A percentile compares a stretch with the other conserved stretches of the same genome.
phyloP scores from a whole-genome alignment of 2,797 vertebrate species.

The Cygnus olor region DNA sequence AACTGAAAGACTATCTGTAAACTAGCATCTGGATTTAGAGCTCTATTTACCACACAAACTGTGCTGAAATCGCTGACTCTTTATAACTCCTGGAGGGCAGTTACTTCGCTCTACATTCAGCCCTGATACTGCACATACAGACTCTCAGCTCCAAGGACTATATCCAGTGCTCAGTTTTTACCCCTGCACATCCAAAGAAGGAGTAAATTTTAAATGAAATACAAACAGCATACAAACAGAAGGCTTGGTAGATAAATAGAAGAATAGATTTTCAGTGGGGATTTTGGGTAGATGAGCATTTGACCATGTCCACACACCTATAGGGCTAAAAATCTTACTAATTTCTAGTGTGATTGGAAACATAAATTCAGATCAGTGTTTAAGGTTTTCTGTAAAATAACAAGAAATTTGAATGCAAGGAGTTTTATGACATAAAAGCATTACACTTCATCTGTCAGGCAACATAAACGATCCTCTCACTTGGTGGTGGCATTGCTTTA shows the following conservation, averaged over 20 bases:
- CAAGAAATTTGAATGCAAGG: background rate
- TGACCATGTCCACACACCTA: background rate
- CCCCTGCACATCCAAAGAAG: background rate
- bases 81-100: background rate
- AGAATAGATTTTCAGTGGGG: background rate
- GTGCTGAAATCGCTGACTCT: background rate
- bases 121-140: background rate
- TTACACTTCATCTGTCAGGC: background rate
- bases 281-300: background rate
- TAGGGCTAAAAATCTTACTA: background rate
- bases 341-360: background rate
- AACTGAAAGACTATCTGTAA: conserved; percentile 22
- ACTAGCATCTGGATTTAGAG: conserved; percentile 26
- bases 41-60: background rate
- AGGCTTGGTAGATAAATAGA: background rate
- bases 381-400: background rate
- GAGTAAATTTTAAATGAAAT: background rate
- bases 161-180: background rate
- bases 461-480: background rate
- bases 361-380: background rate
- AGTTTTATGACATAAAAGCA: background rate
- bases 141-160: background rate
- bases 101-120: background rate
- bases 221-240: background rate
- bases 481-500: background rate